Conservation (phyloP, 2,888 invertebrate genomes). For the Hirudinaria manillensis region DNA sequence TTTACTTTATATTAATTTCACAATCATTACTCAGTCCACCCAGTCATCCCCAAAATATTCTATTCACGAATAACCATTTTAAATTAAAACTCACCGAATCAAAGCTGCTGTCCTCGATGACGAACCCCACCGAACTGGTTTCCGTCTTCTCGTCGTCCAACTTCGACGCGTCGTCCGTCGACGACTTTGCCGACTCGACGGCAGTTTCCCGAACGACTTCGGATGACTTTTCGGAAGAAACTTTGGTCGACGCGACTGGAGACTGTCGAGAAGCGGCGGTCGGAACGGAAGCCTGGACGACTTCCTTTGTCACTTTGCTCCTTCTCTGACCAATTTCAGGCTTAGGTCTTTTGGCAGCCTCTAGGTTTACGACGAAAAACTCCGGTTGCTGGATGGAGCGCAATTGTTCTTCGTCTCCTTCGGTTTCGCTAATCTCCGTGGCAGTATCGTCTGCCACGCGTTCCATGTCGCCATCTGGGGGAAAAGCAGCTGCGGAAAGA, state of each 20-base stretch:
- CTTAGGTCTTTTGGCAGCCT: slow-evolving; percentile 26
- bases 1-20: not conserved
- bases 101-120: slow-evolving; percentile 59
- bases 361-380: slow-evolving; percentile 22
- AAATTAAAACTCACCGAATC: not conserved
- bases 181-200: not conserved
- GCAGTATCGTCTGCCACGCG: not conserved
- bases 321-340: slow-evolving; percentile 15
- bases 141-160: slow-evolving; percentile 19
- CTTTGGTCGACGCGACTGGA: not conserved
- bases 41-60: too few species aligned
- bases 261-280: not conserved
- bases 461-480: not conserved
- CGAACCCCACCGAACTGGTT: slow-evolving; percentile 50
- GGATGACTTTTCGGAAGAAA: too few species aligned
- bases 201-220: not conserved
- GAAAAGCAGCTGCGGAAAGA: not conserved
- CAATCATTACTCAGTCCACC: too few species aligned
- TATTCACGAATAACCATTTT: too few species aligned
- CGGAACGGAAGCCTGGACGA: not conserved
- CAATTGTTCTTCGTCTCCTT: not conserved
- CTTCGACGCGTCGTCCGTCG: not conserved
- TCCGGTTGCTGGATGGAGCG: slow-evolving; percentile 8
- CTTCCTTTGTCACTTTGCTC: not conserved
- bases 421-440: not conserved